Evolutionary conservation across 2,113 vertebrate genomes (phyloP).

Genomic region (Istiophorus platypterus): DNA sequence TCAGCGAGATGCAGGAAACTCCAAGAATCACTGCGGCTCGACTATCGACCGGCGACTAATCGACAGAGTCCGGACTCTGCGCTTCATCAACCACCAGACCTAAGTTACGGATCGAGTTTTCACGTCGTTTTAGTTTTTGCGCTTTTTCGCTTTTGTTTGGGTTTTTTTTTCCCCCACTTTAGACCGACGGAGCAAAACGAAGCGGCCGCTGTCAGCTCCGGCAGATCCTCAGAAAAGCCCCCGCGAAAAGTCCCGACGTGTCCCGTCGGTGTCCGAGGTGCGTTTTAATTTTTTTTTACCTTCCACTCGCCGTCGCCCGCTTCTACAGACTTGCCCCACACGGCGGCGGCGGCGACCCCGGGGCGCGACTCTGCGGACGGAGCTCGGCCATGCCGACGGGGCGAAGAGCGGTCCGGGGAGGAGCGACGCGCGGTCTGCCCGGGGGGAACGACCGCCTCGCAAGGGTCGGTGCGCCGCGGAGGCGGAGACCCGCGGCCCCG

Average conservation of each 20-base stretch:
- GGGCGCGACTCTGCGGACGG: background rate
- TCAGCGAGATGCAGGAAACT: constrained; percentile 17
- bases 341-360: background rate
- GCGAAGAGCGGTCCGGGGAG: background rate
- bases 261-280: background rate
- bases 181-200: background rate
- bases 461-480: constrained; percentile 62
- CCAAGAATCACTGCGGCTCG: too few species aligned
- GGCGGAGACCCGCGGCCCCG: constrained; percentile 70
- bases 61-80: too few species aligned
- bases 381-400: constrained; percentile 26
- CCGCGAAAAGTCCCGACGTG: background rate
- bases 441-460: constrained; percentile 19
- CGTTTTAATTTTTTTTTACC: constrained; percentile 70
- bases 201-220: background rate
- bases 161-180: too few species aligned
- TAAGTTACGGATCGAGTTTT: too few species aligned
- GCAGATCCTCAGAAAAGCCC: fast-evolving
- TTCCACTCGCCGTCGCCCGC: constrained; percentile 22
- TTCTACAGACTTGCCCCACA: constrained; percentile 30
- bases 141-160: too few species aligned
- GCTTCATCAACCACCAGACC: too few species aligned
- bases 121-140: background rate
- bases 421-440: background rate
- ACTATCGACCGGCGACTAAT: too few species aligned